phyloP scores from a whole-genome alignment of 2,797 vertebrate species.

The Nyctibius grandis region DNA sequence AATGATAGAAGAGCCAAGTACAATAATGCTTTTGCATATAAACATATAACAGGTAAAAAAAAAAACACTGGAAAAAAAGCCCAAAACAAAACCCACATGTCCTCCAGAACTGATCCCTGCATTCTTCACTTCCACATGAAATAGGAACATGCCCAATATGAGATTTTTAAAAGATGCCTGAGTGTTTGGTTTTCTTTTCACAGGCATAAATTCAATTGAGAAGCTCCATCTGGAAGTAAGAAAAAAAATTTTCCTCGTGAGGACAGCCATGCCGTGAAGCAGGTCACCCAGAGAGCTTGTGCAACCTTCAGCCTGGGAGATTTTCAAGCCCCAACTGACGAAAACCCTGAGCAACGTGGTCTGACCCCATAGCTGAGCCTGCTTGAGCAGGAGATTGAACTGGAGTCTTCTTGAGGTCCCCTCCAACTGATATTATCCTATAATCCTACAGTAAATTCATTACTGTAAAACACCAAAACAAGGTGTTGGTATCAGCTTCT shows the following conservation, averaged over 20 bases:
- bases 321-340: neutral
- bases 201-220: neutral
- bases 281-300: neutral
- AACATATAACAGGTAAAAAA: neutral
- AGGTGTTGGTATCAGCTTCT: neutral
- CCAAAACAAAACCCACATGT: rapidly evolving
- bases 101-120: neutral
- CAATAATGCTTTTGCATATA: neutral
- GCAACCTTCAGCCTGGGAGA: neutral
- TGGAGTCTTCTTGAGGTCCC: neutral
- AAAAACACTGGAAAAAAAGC: neutral
- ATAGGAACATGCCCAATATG: neutral
- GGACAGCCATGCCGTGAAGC: neutral
- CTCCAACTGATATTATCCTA: neutral
- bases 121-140: neutral
- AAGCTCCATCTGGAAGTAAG: neutral
- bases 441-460: neutral
- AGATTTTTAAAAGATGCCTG: neutral
- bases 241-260: neutral
- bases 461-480: neutral
- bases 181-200: neutral
- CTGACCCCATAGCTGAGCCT: neutral
- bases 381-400: neutral
- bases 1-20: neutral
- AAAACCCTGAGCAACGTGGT: neutral